Base-by-base conservation (phyloP, 2,113 vertebrate species). In the Sinocyclocheilus rhinocerous region DNA sequence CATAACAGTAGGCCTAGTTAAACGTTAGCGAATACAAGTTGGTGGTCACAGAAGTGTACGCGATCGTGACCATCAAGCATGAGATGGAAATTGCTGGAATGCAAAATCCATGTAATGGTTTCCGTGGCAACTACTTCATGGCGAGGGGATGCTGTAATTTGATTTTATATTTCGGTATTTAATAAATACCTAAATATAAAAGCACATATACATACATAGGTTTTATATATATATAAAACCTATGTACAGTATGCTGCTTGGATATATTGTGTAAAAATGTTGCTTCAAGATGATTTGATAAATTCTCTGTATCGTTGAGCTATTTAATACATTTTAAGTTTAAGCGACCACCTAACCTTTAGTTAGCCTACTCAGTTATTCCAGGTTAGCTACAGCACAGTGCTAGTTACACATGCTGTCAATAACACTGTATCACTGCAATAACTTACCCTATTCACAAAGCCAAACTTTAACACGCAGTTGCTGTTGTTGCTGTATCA, bases 41-140 rank as follows among this genome's bases (percentile, higher is more conserved):
- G 8, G 26, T 24, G 69, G 26, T 50, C 24, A 45, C 76, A 81
- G 20, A 81, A 22, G 9, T 50, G 50, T 67, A 61, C 57, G 65
- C 26, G 69, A n/a, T 82, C 57, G 85, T 86, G 85, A 82, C 79
- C 55, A 13, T 57, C 8, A 59, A 67, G 63, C 59, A 77, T 42
- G 55, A 65, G 36, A 80, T 76, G 29, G 63, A 86, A 81, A 26
- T 63, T 36, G 26, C 59, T 63, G 70, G 69, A 77, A 76, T n/a
- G 75, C 45, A 63, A 36, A 65, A 61, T 82, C 55, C 85, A 82
- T 76, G 85, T 82, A 70, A 86, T 24, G 45, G 16, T 81, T 50
- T 50, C 42, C 26, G 29, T 83, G 48, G 48, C 29, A 82, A 50
- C 65, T 61, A 61, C 42, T 70, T 67, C 18, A 36, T 36, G 33